Evolutionary conservation across 2,797 vertebrate genomes (phyloP), one percentile per base, ranked within the genome.

Genomic region (Galaxias olidus): DNA sequence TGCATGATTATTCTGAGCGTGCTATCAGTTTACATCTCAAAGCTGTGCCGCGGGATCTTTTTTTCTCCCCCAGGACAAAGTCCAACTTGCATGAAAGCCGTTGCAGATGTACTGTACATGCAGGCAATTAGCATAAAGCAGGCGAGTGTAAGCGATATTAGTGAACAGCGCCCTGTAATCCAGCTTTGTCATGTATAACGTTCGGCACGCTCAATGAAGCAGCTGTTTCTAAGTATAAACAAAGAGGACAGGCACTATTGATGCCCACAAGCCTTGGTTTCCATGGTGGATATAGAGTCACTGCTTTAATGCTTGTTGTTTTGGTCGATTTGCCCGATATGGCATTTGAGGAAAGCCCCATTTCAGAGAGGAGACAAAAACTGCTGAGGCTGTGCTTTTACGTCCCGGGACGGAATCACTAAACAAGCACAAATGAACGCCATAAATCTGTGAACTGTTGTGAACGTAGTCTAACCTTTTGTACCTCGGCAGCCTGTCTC

Each of bases 171-270:
- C 71, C 77, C 55, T 85, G 82, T 85, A 85, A 88, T 90, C 76
- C 75, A 80, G 76, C 74, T 82, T 88, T 74, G 82, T 87, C 81
- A 88, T 84, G 78, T 74, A 74, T 84, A 87, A 84, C 80, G 75
- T 78, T 80, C 9, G 59, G 80, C 71, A 58, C 59, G 20, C 68
- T 74, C 64, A 73, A 76, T 8, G 0, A 52, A 84, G 72, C 87
- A 88, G 85, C 87, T 87, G 85, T 79, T 90, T 40, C 86, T 77
- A 72, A 74, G 80, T 84, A 78, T 86, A 85, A 86, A 90, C 86
- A 87, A 81, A 19, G 10, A 58, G 79, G 68, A 69, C 59, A 66
- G 67, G 73, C 68, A 76, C 77, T 71, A 72, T 61, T 56, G 59
- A 74, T 85, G 73, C 76, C 78, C 70, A 59, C 74, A 81, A 61